Percentiles rank a stretch among this genome's conserved stretches.
Evolutionary conservation across 2,888 invertebrate genomes (phyloP).

Genomic region (Calameuta filiformis): DNA sequence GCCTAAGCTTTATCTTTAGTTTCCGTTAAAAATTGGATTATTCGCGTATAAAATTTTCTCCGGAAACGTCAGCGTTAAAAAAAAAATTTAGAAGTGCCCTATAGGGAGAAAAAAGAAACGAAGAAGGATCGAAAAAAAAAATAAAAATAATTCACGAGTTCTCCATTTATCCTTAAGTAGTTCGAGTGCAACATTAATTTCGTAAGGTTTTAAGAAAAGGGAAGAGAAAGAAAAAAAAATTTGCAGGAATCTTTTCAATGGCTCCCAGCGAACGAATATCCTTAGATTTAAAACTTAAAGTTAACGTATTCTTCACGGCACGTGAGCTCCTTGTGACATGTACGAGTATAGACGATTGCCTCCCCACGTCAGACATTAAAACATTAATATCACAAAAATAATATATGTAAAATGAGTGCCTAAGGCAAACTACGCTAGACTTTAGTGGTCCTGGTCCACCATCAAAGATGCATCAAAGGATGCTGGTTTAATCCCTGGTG

Average conservation of each 20-base stretch:
- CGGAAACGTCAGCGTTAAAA: no score
- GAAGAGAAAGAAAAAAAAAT: not conserved
- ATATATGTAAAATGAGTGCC: constrained; percentile 3
- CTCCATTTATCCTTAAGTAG: not conserved
- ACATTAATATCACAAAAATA: constrained; percentile 35
- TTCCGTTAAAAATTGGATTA: not conserved
- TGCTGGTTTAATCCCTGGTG: not conserved
- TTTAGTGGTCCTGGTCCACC: not conserved
- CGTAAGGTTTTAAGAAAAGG: not conserved
- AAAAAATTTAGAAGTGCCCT: no score
- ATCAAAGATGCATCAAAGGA: not conserved
- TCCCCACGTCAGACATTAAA: constrained; percentile 23
- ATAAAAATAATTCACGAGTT: not conserved
- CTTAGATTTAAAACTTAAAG: not conserved
- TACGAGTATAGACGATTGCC: not conserved
- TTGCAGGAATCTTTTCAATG: not conserved
- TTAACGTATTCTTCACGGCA: not conserved
- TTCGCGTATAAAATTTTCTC: not conserved
- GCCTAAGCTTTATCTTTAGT: not conserved
- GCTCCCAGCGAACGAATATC: not conserved
- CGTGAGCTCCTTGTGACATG: not conserved
- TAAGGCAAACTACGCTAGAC: not conserved
- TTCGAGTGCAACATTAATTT: not conserved
- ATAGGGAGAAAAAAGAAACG: no score
- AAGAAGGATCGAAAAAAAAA: no score